A percentile compares a stretch with the other conserved stretches of the same genome.
Evolutionary conservation across 2,888 invertebrate species (phyloP).

Genomic region (Agrotis clavis): DNA sequence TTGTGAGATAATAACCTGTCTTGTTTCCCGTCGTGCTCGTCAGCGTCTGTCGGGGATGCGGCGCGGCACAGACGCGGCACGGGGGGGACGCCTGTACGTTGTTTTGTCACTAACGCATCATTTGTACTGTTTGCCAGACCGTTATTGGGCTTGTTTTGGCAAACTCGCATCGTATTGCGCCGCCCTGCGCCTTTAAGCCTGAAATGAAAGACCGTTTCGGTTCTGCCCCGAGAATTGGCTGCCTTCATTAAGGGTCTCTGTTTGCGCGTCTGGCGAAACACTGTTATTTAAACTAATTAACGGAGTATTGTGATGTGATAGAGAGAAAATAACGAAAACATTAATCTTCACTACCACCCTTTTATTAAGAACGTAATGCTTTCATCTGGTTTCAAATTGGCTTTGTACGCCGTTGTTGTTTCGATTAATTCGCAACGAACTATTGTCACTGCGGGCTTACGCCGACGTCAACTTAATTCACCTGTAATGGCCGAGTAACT

Average conservation of each 20-base stretch:
- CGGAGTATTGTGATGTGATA: constrained; percentile 85
- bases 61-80: constrained; percentile 51
- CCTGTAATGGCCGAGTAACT: constrained; percentile 64
- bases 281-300: constrained; percentile 89
- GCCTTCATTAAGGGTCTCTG: constrained; percentile 89
- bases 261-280: constrained; percentile 89
- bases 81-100: constrained; percentile 79
- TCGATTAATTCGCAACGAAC: constrained; percentile 45
- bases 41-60: constrained; percentile 76
- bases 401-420: constrained; percentile 58
- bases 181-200: constrained; percentile 82
- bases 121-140: constrained; percentile 89
- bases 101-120: constrained; percentile 89
- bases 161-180: constrained; percentile 84
- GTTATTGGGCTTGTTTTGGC: constrained; percentile 90
- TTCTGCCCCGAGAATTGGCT: constrained; percentile 84
- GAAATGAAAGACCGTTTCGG: constrained; percentile 86
- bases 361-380: constrained; percentile 68
- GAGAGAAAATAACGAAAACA: constrained; percentile 83
- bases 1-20: constrained; percentile 90
- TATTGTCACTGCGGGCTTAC: constrained; percentile 53
- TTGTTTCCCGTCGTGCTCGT: constrained; percentile 86
- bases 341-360: constrained; percentile 74
- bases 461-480: constrained; percentile 58
- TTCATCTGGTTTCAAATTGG: constrained; percentile 70